Percentiles rank a stretch among this genome's conserved stretches.
phyloP scores from a whole-genome alignment of 2,888 invertebrate species.

The Branchinecta sandiegonensis region DNA sequence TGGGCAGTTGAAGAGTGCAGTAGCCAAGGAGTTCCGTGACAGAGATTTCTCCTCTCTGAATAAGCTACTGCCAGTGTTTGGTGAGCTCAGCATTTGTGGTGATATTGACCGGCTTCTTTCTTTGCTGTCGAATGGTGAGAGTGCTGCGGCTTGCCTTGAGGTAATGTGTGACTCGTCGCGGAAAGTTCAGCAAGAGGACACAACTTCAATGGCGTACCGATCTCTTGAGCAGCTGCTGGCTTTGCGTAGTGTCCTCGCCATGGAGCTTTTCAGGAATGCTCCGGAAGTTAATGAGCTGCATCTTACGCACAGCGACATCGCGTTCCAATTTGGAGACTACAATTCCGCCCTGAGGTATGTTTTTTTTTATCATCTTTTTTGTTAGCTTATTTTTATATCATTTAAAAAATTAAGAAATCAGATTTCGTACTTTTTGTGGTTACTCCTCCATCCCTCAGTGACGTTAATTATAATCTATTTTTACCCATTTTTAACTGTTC shows the following conservation, averaged over 20 bases:
- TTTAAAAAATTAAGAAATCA: too few species aligned
- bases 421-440: too few species aligned
- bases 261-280: background rate
- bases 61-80: background rate
- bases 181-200: background rate
- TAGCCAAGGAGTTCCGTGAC: constrained; percentile 9
- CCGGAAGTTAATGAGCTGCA: background rate
- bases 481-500: too few species aligned
- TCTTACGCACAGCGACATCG: background rate
- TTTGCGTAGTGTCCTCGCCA: background rate
- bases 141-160: background rate
- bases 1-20: background rate
- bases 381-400: too few species aligned
- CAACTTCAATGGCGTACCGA: background rate
- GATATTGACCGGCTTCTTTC: background rate
- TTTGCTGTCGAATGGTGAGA: background rate
- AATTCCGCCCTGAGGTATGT: background rate
- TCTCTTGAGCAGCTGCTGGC: constrained; percentile 13
- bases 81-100: background rate
- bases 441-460: too few species aligned
- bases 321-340: background rate
- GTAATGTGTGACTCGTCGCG: background rate
- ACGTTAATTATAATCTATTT: too few species aligned
- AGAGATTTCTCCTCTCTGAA: background rate
- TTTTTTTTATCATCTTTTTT: too few species aligned